Evolutionary conservation across 2,797 vertebrate species (phyloP).

Genomic region (Myioborus miniatus): DNA sequence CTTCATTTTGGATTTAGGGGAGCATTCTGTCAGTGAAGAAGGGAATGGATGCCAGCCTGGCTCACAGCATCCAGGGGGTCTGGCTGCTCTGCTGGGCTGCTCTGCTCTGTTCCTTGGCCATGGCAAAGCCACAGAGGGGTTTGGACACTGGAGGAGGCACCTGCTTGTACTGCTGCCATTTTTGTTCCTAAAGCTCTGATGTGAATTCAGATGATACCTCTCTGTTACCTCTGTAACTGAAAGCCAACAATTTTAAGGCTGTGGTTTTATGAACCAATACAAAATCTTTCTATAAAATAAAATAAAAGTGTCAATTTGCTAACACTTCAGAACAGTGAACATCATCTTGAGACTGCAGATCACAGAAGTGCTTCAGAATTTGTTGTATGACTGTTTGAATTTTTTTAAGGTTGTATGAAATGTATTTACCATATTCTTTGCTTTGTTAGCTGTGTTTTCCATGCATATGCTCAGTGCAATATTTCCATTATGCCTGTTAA

Average conservation of each 20-base stretch:
- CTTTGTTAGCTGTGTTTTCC: conserved; percentile 72
- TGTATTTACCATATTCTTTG: conserved; percentile 62
- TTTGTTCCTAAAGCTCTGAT: conserved; percentile 62
- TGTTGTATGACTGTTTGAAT: conserved; percentile 60
- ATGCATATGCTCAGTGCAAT: conserved; percentile 73
- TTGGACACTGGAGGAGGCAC: conserved; percentile 54
- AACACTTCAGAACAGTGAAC: conserved; percentile 35
- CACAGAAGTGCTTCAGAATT: conserved; percentile 70
- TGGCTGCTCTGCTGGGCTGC: conserved; percentile 34
- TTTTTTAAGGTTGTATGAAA: conserved; percentile 70
- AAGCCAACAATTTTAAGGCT: conserved; percentile 75
- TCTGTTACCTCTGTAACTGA: conserved; percentile 74
- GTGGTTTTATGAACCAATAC: conserved; percentile 70
- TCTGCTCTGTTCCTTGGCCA: conserved; percentile 53
- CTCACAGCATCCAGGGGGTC: neutral
- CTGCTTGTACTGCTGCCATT: conserved; percentile 69
- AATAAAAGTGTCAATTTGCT: conserved; percentile 66
- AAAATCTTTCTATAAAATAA: conserved; percentile 61
- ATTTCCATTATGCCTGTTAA: conserved; percentile 67
- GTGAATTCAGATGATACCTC: conserved; percentile 75
- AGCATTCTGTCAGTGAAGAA: conserved; percentile 28
- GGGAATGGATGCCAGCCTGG: conserved; percentile 40
- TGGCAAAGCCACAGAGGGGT: conserved; percentile 60
- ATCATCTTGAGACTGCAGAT: conserved; percentile 59
- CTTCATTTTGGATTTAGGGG: conserved; percentile 47